Evolutionary conservation across 1,140 invertebrate genomes (phyloP).

Genomic region (Portunus trituberculatus): DNA sequence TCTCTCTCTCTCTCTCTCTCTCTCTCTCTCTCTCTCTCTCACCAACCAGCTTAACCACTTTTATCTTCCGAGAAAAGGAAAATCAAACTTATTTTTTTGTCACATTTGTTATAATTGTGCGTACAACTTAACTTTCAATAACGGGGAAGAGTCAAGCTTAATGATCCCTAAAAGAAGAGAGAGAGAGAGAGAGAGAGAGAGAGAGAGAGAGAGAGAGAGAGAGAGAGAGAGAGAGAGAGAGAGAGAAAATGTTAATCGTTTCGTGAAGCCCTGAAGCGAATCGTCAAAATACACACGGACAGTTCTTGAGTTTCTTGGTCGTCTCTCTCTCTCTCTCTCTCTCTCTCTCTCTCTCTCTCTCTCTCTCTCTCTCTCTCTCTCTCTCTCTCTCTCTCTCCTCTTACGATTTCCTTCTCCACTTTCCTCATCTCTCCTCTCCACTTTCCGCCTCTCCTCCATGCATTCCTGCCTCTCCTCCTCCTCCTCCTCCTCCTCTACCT

Average conservation of each 20-base stretch:
- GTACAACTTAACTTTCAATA: not conserved
- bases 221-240: too few species aligned
- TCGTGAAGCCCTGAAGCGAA: not conserved
- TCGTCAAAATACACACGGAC: not conserved
- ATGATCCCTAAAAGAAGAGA: not conserved
- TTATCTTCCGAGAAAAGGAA: not conserved
- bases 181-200: not conserved
- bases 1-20: too few species aligned
- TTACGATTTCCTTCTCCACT: constrained; percentile 2
- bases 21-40: not conserved
- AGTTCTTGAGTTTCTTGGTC: not conserved
- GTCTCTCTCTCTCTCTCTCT: not conserved
- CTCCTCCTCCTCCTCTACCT: not conserved
- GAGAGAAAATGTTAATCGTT: constrained; percentile 7
- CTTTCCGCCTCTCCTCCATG: not conserved
- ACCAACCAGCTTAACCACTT: not conserved
- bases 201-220: too few species aligned
- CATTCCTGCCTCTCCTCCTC: not conserved
- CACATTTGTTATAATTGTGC: not conserved
- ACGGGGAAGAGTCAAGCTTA: not conserved
- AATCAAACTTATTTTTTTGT: not conserved
- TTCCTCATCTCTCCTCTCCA: constrained; percentile 6
- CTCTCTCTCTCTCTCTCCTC: constrained; percentile 45
- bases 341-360: constrained; percentile 26
- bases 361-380: constrained; percentile 35